These are phyloP conservation scores for Machimus atricapillus DNA, from an alignment of 2,888 invertebrate species.

Conservation along the genomic window DNA sequence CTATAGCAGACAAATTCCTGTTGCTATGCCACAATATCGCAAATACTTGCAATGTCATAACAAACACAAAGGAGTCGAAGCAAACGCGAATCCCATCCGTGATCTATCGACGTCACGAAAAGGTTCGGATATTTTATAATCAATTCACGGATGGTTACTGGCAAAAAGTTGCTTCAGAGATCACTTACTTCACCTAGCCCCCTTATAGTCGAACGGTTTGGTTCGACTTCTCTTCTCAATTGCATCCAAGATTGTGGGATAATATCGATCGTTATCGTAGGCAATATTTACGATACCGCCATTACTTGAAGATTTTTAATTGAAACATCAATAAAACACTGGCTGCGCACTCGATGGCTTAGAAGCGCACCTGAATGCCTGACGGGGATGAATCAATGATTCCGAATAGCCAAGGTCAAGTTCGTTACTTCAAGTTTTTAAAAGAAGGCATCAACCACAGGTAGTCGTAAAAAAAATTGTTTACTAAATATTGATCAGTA, in stretches of 20 bases:
- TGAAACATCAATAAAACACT: conserved; percentile 33
- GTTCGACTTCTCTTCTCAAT: neutral
- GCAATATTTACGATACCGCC: conserved; percentile 25
- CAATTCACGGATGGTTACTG: conserved; percentile 23
- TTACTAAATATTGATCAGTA: neutral
- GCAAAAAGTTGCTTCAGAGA: conserved; percentile 6
- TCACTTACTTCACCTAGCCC: neutral
- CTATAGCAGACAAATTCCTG: neutral
- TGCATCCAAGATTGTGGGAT: conserved; percentile 17
- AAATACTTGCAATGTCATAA: conserved; percentile 19
- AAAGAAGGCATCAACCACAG: neutral
- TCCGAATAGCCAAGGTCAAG: neutral
- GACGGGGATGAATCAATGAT: neutral
- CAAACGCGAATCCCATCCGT: neutral
- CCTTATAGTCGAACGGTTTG: neutral
- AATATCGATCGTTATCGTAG: conserved; percentile 30
- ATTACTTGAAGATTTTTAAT: conserved; percentile 18
- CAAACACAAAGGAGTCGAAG: neutral
- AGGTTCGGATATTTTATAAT: conserved; percentile 20
- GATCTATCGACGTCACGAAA: conserved; percentile 25
- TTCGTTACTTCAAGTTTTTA: neutral
- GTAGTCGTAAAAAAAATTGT: neutral
- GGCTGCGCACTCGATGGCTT: neutral
- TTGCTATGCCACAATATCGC: neutral
- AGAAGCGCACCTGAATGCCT: neutral